These are phyloP conservation scores for Strigamia crassipes DNA, from an alignment of 2,888 invertebrate genomes.

Conservation along the genomic window DNA sequence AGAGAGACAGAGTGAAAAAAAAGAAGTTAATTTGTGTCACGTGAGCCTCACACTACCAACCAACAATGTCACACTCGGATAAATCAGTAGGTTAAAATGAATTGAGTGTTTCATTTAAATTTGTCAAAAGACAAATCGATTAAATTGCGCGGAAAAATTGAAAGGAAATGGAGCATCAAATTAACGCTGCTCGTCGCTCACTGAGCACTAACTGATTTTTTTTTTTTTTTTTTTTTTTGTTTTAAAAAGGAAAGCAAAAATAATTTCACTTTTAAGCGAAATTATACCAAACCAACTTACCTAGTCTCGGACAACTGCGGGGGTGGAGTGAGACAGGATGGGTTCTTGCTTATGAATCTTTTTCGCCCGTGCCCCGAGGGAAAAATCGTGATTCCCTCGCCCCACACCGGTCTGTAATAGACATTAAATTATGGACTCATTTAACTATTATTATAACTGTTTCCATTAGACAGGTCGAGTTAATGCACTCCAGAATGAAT, in stretches of 20 bases:
- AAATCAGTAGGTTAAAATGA: slow-evolving; percentile 20
- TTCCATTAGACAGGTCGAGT: background rate
- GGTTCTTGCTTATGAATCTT: slow-evolving; percentile 11
- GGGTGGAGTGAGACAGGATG: background rate
- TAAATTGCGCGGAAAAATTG: slow-evolving; percentile 32
- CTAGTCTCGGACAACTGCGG: background rate
- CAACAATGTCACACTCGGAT: slow-evolving; percentile 28
- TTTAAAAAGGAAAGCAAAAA: background rate
- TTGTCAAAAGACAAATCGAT: slow-evolving; percentile 10
- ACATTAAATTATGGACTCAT: background rate
- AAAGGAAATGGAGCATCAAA: slow-evolving; percentile 25
- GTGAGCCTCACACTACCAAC: slow-evolving; percentile 42
- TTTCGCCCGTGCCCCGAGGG: slow-evolving; percentile 1
- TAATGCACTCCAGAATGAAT: too few species aligned
- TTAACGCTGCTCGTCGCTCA: background rate
- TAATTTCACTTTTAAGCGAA: background rate
- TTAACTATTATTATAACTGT: background rate
- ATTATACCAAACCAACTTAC: background rate
- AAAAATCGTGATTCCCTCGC: background rate
- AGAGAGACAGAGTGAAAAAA: background rate
- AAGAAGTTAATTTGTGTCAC: slow-evolving; percentile 36
- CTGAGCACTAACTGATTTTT: background rate
- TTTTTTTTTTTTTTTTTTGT: too few species aligned
- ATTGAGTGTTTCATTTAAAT: slow-evolving; percentile 1
- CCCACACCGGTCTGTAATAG: background rate